phyloP scores from a whole-genome alignment of 2,888 invertebrate species.

The Biston stratarius region DNA sequence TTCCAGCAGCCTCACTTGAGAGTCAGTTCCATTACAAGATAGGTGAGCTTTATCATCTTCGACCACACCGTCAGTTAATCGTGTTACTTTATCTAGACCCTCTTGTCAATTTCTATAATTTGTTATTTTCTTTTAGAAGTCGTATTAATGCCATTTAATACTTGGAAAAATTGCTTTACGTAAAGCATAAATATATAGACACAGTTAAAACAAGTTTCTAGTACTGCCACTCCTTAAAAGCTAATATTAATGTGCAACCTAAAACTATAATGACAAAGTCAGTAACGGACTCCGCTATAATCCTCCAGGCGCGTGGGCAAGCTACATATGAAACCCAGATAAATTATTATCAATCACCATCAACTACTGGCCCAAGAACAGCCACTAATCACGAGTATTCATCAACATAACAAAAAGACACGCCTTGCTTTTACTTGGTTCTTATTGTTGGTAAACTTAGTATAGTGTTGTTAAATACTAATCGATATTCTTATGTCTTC shows the following conservation, averaged over 20 bases:
- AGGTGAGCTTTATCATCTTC: no score
- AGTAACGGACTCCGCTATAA: slow-evolving; percentile 28
- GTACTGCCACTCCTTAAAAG: neutral
- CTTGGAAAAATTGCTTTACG: no score
- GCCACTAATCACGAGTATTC: slow-evolving; percentile 14
- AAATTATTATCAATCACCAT: slow-evolving; percentile 24
- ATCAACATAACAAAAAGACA: slow-evolving; percentile 47
- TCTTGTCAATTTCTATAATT: no score
- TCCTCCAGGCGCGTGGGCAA: slow-evolving; percentile 25
- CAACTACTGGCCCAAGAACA: slow-evolving; percentile 15
- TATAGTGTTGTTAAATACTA: no score
- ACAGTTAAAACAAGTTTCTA: neutral
- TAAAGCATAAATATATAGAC: neutral
- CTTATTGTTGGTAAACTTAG: neutral
- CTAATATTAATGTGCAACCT: slow-evolving; percentile 8
- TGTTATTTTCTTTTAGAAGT: no score
- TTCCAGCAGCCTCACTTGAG: no score
- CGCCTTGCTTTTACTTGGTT: slow-evolving; percentile 48
- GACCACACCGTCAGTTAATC: no score
- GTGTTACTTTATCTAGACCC: no score
- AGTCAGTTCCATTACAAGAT: no score
- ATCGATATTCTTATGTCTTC: no score
- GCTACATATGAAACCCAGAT: slow-evolving; percentile 8
- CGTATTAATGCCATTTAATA: no score
- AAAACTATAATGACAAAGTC: slow-evolving; percentile 15